Percentiles rank a stretch among this genome's conserved stretches.
Conservation (phyloP, 2,888 invertebrate genomes). For the Calameuta filiformis region DNA sequence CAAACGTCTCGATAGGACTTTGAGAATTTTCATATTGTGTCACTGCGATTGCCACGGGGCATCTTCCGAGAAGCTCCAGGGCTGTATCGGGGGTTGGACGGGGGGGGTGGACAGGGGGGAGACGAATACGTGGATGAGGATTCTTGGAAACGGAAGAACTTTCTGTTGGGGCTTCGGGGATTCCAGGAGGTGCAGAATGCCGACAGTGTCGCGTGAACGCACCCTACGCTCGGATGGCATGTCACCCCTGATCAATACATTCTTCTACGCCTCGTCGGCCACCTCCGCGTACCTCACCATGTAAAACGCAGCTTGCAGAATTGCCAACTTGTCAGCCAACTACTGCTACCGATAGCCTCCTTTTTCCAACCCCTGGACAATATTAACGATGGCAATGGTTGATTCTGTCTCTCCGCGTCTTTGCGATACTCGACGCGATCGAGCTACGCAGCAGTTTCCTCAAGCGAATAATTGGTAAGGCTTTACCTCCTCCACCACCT, state of each 20-base stretch:
- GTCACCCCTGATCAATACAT: constrained; percentile 62
- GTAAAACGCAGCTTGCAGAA: neutral
- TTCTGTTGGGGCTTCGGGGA: constrained; percentile 27
- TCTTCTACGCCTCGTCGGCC: constrained; percentile 58
- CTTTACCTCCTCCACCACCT: neutral
- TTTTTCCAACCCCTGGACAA: neutral
- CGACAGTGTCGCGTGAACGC: constrained; percentile 54
- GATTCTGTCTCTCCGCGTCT: neutral
- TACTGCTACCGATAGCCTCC: neutral
- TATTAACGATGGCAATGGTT: neutral
- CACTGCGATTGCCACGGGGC: neutral
- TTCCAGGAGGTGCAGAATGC: constrained; percentile 49
- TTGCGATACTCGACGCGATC: neutral
- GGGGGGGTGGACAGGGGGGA: neutral
- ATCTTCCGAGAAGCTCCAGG: neutral
- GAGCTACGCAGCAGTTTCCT: neutral
- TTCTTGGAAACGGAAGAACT: constrained; percentile 17
- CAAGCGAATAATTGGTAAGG: neutral
- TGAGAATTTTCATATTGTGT: constrained; percentile 36
- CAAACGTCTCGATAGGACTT: neutral
- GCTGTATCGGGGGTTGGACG: neutral
- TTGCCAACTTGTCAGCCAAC: neutral
- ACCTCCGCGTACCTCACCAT: neutral
- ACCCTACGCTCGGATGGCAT: constrained; percentile 55
- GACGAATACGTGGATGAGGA: neutral